Evolutionary conservation across 2,888 invertebrate species (phyloP).

Genomic region (Troides aeacus): DNA sequence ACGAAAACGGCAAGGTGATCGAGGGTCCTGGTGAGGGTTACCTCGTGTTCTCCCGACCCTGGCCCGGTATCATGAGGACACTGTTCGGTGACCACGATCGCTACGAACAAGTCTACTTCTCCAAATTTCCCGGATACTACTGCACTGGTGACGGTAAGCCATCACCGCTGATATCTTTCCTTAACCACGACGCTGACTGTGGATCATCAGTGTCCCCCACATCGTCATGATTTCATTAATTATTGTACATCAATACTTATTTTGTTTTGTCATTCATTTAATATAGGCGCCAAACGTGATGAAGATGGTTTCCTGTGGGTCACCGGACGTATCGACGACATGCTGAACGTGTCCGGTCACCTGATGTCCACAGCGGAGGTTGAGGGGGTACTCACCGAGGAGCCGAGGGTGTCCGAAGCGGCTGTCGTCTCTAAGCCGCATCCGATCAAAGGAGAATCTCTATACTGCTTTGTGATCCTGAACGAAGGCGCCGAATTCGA

Average conservation of each 20-base stretch:
- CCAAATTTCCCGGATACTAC: slow-evolving; percentile 97
- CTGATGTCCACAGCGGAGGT: slow-evolving; percentile 98
- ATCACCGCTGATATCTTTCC: too few relatives aligned
- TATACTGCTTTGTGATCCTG: slow-evolving; percentile 98
- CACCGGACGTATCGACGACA: slow-evolving; percentile 98
- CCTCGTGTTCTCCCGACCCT: slow-evolving; percentile 95
- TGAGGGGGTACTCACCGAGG: slow-evolving; percentile 89
- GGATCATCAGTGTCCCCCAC: too few relatives aligned
- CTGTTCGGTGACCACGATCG: slow-evolving; percentile 94
- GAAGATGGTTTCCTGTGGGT: slow-evolving; percentile 97
- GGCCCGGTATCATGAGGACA: slow-evolving; percentile 99
- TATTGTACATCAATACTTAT: too few relatives aligned
- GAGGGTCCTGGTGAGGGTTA: slow-evolving; percentile 96
- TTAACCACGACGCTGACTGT: too few relatives aligned
- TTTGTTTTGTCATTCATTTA: background rate
- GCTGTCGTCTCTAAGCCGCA: slow-evolving; percentile 98
- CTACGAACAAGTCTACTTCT: slow-evolving; percentile 95
- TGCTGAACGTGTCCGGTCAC: slow-evolving; percentile 99
- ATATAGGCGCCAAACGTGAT: slow-evolving; percentile 91
- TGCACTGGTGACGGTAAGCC: slow-evolving; percentile 96
- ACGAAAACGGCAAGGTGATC: slow-evolving; percentile 91
- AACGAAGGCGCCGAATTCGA: slow-evolving; percentile 87
- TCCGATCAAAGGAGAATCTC: slow-evolving; percentile 96
- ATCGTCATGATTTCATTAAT: too few relatives aligned
- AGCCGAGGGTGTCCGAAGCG: slow-evolving; percentile 91